A percentile compares a stretch with the other conserved stretches of the same genome.
Evolutionary conservation across 1,140 invertebrate species (phyloP).

Genomic region (Lordiphosa clarofinis): DNA sequence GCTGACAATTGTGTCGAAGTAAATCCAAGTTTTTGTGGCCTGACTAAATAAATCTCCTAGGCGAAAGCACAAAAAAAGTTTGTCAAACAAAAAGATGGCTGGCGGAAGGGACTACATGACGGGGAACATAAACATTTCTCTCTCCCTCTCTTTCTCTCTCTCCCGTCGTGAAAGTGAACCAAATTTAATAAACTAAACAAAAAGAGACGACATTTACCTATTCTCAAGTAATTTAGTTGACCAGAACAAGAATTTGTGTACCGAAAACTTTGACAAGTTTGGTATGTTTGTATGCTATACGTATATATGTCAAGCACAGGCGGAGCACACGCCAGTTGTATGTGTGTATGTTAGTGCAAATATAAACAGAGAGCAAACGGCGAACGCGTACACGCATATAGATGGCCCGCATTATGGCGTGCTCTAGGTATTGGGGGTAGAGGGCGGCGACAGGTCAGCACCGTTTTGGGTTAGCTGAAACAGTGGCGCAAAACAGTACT

Average conservation of each 20-base stretch:
- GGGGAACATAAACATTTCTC: constrained; percentile 44
- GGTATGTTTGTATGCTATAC: constrained; percentile 9
- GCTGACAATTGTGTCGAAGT: constrained; percentile 77
- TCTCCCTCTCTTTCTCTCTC: constrained; percentile 12
- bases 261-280: constrained; percentile 38
- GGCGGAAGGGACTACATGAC: constrained; percentile 17
- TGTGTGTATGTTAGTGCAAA: constrained; percentile 38
- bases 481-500: too few relatives aligned
- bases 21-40: constrained; percentile 73
- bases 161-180: constrained; percentile 4
- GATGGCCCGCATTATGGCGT: constrained; percentile 68
- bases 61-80: constrained; percentile 33
- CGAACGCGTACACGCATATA: constrained; percentile 66
- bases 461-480: too few relatives aligned
- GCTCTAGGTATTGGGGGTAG: neutral
- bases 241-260: constrained; percentile 15
- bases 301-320: constrained; percentile 64
- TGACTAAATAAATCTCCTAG: constrained; percentile 70
- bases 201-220: constrained; percentile 29
- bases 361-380: constrained; percentile 41
- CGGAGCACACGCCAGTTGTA: constrained; percentile 15
- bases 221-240: constrained; percentile 33
- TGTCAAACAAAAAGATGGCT: constrained; percentile 46
- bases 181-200: constrained; percentile 44
- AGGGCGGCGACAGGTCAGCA: neutral